phyloP scores from a whole-genome alignment of 2,113 vertebrate species.

The Drymodes brunneopygia region DNA sequence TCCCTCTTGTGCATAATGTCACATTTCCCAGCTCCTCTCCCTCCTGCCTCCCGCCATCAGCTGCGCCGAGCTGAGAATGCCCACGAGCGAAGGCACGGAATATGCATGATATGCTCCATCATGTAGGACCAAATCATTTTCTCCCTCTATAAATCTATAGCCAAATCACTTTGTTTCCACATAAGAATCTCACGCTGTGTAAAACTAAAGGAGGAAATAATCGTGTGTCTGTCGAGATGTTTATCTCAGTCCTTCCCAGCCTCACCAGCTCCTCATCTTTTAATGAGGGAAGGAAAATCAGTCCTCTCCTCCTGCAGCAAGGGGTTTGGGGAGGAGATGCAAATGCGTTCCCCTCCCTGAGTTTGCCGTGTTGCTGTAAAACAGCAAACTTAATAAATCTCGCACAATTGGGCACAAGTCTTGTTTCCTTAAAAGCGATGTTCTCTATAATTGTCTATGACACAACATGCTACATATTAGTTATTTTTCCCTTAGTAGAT shows the following conservation, averaged over 20 bases:
- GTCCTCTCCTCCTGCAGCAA: not conserved
- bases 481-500: slow-evolving; percentile 58
- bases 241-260: slow-evolving; percentile 20
- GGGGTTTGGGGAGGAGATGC: not conserved
- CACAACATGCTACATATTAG: slow-evolving; percentile 48
- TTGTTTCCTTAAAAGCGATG: slow-evolving; percentile 63
- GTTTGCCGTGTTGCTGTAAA: slow-evolving; percentile 41
- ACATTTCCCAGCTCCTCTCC: slow-evolving; percentile 39
- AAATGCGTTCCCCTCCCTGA: slow-evolving; percentile 16
- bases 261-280: not conserved
- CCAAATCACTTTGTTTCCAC: slow-evolving; percentile 58
- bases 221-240: slow-evolving; percentile 33
- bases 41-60: slow-evolving; percentile 33
- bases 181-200: slow-evolving; percentile 48
- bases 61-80: slow-evolving; percentile 36
- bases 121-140: slow-evolving; percentile 56
- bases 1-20: slow-evolving; percentile 55
- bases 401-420: slow-evolving; percentile 57
- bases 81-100: slow-evolving; percentile 45
- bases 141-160: slow-evolving; percentile 58
- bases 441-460: slow-evolving; percentile 64
- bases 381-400: slow-evolving; percentile 49
- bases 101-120: slow-evolving; percentile 62
- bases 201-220: slow-evolving; percentile 51
- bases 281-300: not conserved